A percentile compares a stretch with the other conserved stretches of the same genome.
phyloP scores from a whole-genome alignment of 1,140 invertebrate species.

The Aphis craccivora region DNA sequence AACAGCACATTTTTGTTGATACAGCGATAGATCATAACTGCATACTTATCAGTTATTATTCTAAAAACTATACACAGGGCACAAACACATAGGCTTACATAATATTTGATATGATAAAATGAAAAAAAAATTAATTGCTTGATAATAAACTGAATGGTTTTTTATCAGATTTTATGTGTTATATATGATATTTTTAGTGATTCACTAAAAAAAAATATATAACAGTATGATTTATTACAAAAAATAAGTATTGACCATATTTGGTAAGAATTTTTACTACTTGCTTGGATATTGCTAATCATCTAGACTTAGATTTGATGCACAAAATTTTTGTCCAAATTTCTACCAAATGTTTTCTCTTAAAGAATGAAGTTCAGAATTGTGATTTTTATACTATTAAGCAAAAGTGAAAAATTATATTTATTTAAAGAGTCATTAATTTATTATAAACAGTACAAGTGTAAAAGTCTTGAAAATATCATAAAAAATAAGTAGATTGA shows the following conservation, averaged over 20 bases:
- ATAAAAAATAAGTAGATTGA: not conserved
- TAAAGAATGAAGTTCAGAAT: not conserved
- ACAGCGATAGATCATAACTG: not conserved
- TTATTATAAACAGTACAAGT: not conserved
- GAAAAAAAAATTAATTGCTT: not conserved
- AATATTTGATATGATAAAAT: not conserved
- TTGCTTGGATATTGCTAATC: not conserved
- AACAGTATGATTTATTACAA: not conserved
- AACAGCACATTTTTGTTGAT: not conserved
- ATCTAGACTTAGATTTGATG: not conserved
- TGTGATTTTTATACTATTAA: not conserved
- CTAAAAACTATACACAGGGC: not conserved
- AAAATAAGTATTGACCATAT: not conserved
- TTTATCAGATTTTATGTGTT: not conserved
- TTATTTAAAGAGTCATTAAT: not conserved
- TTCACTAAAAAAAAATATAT: not conserved
- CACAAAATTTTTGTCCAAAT: not conserved
- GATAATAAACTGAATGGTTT: not conserved
- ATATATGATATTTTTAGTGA: not conserved
- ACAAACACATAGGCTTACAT: not conserved
- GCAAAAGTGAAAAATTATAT: not conserved
- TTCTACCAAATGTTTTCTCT: not conserved
- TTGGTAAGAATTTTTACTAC: not conserved
- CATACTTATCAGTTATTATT: not conserved
- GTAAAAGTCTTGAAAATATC: not conserved